phyloP scores from a whole-genome alignment of 2,888 invertebrate species.

The Caenorhabditis sinica region DNA sequence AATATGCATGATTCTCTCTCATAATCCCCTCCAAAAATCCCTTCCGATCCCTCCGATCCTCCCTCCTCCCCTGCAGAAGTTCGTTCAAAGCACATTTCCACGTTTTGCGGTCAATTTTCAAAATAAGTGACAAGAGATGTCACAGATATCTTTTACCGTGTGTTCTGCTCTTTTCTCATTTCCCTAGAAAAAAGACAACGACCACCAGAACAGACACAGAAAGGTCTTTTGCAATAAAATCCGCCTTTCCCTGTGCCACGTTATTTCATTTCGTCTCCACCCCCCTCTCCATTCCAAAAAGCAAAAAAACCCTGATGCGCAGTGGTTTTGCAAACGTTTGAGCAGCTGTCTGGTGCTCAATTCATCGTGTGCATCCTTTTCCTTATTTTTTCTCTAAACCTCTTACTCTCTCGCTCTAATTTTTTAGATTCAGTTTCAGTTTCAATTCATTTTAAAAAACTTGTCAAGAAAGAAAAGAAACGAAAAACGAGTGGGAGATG shows the following conservation, averaged over 20 bases:
- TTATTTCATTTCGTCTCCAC: slow-evolving; percentile 18
- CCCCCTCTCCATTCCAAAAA: slow-evolving; percentile 6
- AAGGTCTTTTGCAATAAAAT: slow-evolving; percentile 32
- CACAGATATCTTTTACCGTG: not conserved
- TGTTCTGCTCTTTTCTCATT: slow-evolving; percentile 3
- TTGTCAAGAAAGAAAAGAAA: slow-evolving; percentile 17
- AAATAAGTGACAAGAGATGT: slow-evolving; percentile 21
- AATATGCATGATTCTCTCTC: slow-evolving; percentile 14
- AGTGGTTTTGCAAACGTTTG: slow-evolving; percentile 53
- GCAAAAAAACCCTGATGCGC: slow-evolving; percentile 1
- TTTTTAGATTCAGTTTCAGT: slow-evolving; percentile 19
- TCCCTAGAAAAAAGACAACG: not conserved
- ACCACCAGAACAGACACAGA: slow-evolving; percentile 26
- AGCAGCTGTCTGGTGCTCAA: slow-evolving; percentile 52
- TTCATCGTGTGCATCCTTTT: slow-evolving; percentile 36
- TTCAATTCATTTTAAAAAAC: slow-evolving; percentile 31
- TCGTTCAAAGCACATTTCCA: slow-evolving; percentile 24
- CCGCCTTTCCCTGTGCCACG: slow-evolving; percentile 26
- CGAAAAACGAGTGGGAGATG: slow-evolving; percentile 1
- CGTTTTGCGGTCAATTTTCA: slow-evolving; percentile 10
- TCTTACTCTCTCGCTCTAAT: slow-evolving; percentile 10
- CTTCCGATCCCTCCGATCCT: slow-evolving; percentile 3
- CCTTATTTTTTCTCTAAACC: slow-evolving; percentile 33
- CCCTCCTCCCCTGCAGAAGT: not conserved
- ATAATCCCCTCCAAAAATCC: not conserved